Base-by-base conservation (phyloP, 1,140 invertebrate genomes). In the Drosophila ananassae region DNA sequence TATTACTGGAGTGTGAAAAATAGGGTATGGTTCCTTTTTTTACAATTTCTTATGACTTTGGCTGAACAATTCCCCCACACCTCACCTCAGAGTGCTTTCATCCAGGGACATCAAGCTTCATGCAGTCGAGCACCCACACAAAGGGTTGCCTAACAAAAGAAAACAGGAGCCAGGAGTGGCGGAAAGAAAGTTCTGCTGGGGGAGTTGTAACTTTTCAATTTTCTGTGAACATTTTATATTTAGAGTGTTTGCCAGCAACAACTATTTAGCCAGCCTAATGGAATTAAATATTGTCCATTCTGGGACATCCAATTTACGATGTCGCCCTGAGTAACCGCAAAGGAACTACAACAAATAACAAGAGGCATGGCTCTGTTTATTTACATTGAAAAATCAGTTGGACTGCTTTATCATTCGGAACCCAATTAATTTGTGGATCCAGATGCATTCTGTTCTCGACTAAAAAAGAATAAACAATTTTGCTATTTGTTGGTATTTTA, bases 251-350 rank as follows among this genome's bases (percentile, higher is more conserved):
- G 56, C 34, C 56, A 32, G 41, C 56, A 58, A 52, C 67, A 28
- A 50, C 67, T 71, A 51, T 73, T 82, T 74, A 72, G 72, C 52
- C 76, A 62, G 59, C 54, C 75, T 83, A 83, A 82, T 82, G 79
- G 73, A 83, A 83, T 83, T 79, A 71, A 59, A 79, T 75, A 79
- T 77, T 76, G 56, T 76, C 50, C 77, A 72, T 76, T 80, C 63
- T 76, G 63, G 53, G 47, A 37, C 53, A 50, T 66, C 63, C 72
- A 76, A 72, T 80, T 76, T 80, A 50, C 58, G 62, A 73, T 63
- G 76, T 68, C 46, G 72, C 58, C 71, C 34, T 62, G 50, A 47
- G 44, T 47, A 51, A 47, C 60, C 56, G 44, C 50, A 72, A 68
- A 56, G 63, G 9, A 68, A 57, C 64, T 69, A 56, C 55, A 57